These are phyloP conservation scores for Pachypanchax playfairii DNA, from an alignment of 2,113 vertebrate genomes.

Conservation along the genomic window DNA sequence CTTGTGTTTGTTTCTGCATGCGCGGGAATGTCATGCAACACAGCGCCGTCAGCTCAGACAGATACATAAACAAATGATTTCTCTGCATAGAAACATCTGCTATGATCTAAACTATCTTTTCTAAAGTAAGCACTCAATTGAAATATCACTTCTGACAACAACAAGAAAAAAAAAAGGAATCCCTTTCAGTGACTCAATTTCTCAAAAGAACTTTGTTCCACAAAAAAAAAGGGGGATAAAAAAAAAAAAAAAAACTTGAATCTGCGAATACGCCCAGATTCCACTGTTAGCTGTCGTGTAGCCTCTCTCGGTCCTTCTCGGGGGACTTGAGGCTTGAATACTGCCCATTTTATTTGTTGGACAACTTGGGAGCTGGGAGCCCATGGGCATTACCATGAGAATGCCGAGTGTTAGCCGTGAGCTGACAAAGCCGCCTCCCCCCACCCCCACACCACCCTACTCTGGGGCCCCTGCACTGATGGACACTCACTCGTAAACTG, in stretches of 20 bases:
- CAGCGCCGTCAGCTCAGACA: constrained; percentile 34
- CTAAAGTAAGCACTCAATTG: constrained; percentile 64
- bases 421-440: constrained; percentile 91
- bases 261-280: constrained; percentile 68
- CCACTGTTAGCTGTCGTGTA: constrained; percentile 77
- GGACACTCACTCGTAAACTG: constrained; percentile 96
- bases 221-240: constrained; percentile 12
- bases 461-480: constrained; percentile 86
- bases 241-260: constrained; percentile 50
- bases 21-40: constrained; percentile 66
- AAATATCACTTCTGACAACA: constrained; percentile 69
- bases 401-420: constrained; percentile 88
- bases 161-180: constrained; percentile 50
- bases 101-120: constrained; percentile 60
- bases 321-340: constrained; percentile 87
- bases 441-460: constrained; percentile 78
- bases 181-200: constrained; percentile 65
- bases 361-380: constrained; percentile 91
- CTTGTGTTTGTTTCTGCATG: constrained; percentile 66
- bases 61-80: constrained; percentile 62
- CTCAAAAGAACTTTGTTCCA: constrained; percentile 63
- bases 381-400: constrained; percentile 94
- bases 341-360: constrained; percentile 96
- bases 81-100: constrained; percentile 67
- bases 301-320: constrained; percentile 75